Conservation (phyloP, 2,797 vertebrate genomes). For the Dermochelys coriacea region DNA sequence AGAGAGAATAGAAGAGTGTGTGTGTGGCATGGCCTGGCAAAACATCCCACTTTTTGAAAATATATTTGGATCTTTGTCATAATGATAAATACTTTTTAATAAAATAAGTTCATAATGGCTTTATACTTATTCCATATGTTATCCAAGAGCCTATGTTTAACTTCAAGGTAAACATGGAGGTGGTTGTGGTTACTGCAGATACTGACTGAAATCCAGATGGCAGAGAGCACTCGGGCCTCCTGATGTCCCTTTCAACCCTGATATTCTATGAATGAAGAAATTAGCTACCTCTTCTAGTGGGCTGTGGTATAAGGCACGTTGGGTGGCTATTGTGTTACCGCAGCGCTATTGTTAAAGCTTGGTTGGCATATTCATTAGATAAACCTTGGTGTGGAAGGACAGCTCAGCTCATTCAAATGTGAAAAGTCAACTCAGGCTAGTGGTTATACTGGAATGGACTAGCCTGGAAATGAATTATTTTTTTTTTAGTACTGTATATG, state of each 20-base stretch:
- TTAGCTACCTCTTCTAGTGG: rapidly evolving
- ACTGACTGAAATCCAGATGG: rapidly evolving
- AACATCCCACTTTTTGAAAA: background rate
- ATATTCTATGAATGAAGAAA: background rate
- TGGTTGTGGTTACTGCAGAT: background rate
- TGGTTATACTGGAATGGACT: background rate
- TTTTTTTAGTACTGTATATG: rapidly evolving
- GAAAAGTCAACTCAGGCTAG: background rate
- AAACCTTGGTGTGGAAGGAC: background rate
- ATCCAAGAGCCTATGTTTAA: background rate
- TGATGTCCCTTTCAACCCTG: too few relatives aligned
- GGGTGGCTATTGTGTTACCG: background rate
- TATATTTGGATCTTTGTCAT: background rate
- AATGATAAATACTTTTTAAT: background rate
- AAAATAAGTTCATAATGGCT: background rate
- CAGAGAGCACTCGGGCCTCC: background rate
- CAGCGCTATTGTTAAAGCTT: background rate
- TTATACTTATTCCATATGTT: too few relatives aligned
- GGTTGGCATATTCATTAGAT: background rate
- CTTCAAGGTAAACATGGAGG: background rate
- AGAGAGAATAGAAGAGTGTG: background rate
- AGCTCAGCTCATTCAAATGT: background rate
- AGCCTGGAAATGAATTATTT: background rate
- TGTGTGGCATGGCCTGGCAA: background rate
- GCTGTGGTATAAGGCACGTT: background rate